Evolutionary conservation across 2,888 invertebrate species (phyloP), one percentile per base, ranked within the genome.

Genomic region (Melipona bicolor): DNA sequence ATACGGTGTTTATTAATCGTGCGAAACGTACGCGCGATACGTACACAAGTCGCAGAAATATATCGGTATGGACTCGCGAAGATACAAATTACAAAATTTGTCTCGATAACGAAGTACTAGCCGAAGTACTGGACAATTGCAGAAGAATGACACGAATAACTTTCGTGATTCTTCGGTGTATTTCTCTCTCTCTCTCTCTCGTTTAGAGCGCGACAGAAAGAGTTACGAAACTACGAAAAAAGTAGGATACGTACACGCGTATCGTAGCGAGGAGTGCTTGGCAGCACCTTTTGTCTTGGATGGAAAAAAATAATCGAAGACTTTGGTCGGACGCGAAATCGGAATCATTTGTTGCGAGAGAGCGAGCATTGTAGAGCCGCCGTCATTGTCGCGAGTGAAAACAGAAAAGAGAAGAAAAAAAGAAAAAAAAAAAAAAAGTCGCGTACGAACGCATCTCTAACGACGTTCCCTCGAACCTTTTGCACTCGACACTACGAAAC

Each of bases 361-460:
- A 52, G 64, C 43, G 56, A n/a, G 81, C 56, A 79, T 86, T 52
- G 77, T 75, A n/a, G 19, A n/a, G 27, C 79, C 64, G 64, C 3
- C 71, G 74, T 80, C 67, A 76, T 89, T 87, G 87, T 87, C 82
- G 89, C 36, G 71, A 64, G 70, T 43, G 43, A 36, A 36, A 36
- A 27, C 27, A 27, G 27, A 5, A 36, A 36, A 36, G 6, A 36
- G 9, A 36, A 36, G 11, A 43, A 36, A 36, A 1, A 36, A 36
- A 36, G 0, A 9, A 36, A 36, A 36, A 9, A 36, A 1, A 9
- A 9, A 62, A 15, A 87, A 88, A 84, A 89, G 85, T 89, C 89
- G 87, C 89, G 87, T 85, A 87, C 85, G 85, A 77, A 67, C 87
- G 84, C 84, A 79, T 79, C 83, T 77, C 81, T 89, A 89, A 88